Base-by-base conservation (phyloP, 2,113 vertebrate species). In the Tachysurus fulvidraco region DNA sequence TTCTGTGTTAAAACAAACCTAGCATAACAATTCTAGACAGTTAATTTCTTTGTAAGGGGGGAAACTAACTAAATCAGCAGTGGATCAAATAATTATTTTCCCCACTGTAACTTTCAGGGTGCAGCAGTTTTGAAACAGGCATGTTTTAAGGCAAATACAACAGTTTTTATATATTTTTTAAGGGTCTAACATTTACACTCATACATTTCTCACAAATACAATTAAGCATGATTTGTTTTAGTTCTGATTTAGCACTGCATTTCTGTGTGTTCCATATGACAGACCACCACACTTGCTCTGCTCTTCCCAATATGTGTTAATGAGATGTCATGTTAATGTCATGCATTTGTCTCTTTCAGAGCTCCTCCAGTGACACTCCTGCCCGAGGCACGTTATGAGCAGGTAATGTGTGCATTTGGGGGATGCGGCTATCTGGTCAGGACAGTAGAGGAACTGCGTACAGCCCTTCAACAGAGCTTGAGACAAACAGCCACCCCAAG, bases 391-490 rank as follows among this genome's bases (percentile, higher is more conserved):
- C 97, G 90, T 88, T 99, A 99, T 69, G 97, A 99, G 79, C 89
- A 97, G 90, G 93, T 99, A 79, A 98, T 99, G 96, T 92, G 91
- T 46, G 96, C 97, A 0, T 99, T 99, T 90, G 98, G 98, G 83
- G 98, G 98, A 17, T 95, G 89, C 91, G 98, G 98, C 7, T 97
- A 97, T 90, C 96, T 98, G 88, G 97, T 97, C 79, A 94, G 94
- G 91, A 98, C 97, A 0, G 96, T 94, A 77, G 96, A 96, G 91
- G 97, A 99, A 91, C 91, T 99, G 84, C 92, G 91, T 46, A 89
- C 89, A 14, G 96, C 97, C 21, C 90, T 99, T 88, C 92, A 92
- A 86, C 89, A 94, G 46, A 95, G 97, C 46, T 12, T 99, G 84
- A 86, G 88, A 46, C 95, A 99, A 89, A 94, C 93, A 89, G 87